phyloP scores from a whole-genome alignment of 2,888 invertebrate genomes.

The Polyommatus iphigenia region DNA sequence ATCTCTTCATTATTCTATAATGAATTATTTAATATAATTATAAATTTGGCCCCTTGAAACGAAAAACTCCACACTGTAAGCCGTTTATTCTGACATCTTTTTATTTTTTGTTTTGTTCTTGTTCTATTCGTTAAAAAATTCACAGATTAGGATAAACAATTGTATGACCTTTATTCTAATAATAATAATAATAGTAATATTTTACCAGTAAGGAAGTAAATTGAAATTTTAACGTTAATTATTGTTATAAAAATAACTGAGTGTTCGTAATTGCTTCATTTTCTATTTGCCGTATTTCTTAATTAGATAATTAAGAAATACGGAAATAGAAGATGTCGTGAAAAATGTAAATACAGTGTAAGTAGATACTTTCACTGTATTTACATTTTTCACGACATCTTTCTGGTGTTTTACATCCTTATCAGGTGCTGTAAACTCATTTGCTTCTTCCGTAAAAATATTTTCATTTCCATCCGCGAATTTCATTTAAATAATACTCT shows the following conservation, averaged over 20 bases:
- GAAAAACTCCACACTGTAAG: no score
- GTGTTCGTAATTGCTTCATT: background rate
- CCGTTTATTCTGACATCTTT: no score
- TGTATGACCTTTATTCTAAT: background rate
- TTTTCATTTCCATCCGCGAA: conserved; percentile 1
- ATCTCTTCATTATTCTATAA: background rate
- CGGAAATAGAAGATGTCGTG: no score
- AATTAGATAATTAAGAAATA: no score
- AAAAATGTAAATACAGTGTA: no score
- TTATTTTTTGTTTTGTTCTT: no score
- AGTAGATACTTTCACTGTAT: background rate
- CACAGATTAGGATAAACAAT: no score
- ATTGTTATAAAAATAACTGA: background rate
- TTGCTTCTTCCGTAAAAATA: background rate
- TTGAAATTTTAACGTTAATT: background rate
- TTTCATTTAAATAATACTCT: conserved; percentile 10
- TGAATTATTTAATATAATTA: background rate
- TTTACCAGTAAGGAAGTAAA: background rate
- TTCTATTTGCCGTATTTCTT: background rate
- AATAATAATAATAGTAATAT: background rate
- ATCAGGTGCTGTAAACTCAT: background rate
- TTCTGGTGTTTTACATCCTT: background rate
- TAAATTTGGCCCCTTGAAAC: no score
- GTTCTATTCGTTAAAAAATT: no score
- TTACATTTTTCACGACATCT: background rate